Evolutionary conservation across 2,888 invertebrate species (phyloP).

Genomic region (Crocallis elinguaria): DNA sequence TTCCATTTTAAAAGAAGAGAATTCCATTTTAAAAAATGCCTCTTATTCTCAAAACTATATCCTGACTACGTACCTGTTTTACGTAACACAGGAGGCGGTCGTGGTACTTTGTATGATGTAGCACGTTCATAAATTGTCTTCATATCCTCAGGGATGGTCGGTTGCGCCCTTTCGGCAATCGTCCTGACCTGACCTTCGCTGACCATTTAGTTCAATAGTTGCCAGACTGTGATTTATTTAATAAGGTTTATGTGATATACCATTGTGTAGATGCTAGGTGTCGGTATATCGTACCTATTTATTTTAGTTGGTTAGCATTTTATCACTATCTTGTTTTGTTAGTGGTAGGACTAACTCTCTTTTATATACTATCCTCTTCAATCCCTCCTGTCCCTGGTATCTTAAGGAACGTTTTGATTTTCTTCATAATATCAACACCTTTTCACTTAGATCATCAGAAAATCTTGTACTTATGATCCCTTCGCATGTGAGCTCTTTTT

Average conservation of each 20-base stretch:
- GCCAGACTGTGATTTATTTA: constrained; percentile 19
- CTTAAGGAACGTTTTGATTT: no score
- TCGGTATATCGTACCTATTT: background rate
- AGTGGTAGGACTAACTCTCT: no score
- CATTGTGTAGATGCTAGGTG: background rate
- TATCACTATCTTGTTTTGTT: no score
- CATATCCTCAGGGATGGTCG: constrained; percentile 25
- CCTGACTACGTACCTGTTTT: constrained; percentile 1
- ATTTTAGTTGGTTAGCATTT: background rate
- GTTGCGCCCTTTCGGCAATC: constrained; percentile 19
- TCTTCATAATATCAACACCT: no score
- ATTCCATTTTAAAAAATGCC: no score
- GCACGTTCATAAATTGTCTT: constrained; percentile 33
- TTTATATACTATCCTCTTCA: no score
- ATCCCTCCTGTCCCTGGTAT: no score
- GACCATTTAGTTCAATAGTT: constrained; percentile 23
- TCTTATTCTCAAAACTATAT: no score
- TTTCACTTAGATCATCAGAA: no score
- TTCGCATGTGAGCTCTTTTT: no score
- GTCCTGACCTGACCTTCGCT: constrained; percentile 23
- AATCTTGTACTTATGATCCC: no score
- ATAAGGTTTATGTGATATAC: constrained; percentile 13
- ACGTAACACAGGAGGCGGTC: constrained; percentile 23
- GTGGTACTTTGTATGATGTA: constrained; percentile 34
- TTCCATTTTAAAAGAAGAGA: no score